These are phyloP conservation scores for Harlomillsia oculata DNA, from an alignment of 1,140 invertebrate genomes.

Conservation along the genomic window DNA sequence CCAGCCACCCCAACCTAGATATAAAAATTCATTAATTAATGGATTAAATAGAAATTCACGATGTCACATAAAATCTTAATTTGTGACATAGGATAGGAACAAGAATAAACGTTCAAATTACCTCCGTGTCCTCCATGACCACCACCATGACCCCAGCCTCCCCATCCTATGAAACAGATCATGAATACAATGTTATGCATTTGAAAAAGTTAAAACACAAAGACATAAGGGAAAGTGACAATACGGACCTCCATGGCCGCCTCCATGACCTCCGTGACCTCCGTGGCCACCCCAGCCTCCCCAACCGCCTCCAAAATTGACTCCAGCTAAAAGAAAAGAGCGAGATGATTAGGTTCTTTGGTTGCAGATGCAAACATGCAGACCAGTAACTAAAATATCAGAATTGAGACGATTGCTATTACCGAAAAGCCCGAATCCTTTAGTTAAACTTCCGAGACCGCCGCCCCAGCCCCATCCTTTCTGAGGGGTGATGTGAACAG, in stretches of 20 bases:
- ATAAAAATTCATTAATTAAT: not conserved
- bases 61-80: not conserved
- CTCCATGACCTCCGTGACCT: not conserved
- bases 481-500: constrained; percentile 17
- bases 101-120: not conserved
- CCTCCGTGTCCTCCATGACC: not conserved
- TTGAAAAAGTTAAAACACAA: too few relatives aligned
- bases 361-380: not conserved
- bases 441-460: not conserved
- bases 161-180: not conserved
- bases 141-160: not conserved
- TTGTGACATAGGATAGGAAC: not conserved
- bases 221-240: too few relatives aligned
- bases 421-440: constrained; percentile 9
- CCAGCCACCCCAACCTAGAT: not conserved
- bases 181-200: too few relatives aligned
- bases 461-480: constrained; percentile 22
- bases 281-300: constrained; percentile 1
- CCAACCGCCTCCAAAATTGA: not conserved
- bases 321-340: too few relatives aligned
- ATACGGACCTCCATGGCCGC: constrained; percentile 5
- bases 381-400: not conserved
- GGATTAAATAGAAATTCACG: not conserved
- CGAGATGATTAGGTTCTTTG: too few relatives aligned
- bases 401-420: not conserved